A percentile compares a stretch with the other conserved stretches of the same genome.
Evolutionary conservation across 2,797 vertebrate species (phyloP).

Genomic region (Diglossa cyanea): DNA sequence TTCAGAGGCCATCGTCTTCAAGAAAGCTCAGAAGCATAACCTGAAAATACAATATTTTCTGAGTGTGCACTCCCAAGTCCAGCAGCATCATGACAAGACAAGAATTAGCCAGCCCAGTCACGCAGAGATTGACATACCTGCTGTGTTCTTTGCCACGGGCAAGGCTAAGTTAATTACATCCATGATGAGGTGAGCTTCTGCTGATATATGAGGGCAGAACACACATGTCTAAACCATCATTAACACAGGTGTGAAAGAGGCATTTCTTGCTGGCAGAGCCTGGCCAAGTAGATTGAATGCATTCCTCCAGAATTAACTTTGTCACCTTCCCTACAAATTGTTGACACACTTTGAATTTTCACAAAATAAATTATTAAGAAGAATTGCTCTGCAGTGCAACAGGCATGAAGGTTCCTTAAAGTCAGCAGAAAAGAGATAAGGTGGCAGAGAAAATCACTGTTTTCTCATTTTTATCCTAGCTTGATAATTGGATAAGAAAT

Average conservation of each 20-base stretch:
- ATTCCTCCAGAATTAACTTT: conserved; percentile 17
- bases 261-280: not conserved
- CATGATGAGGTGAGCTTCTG: not conserved
- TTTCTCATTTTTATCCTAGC: not conserved
- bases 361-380: not conserved
- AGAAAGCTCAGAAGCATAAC: not conserved
- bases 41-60: not conserved
- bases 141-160: not conserved
- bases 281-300: not conserved
- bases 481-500: not conserved
- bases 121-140: not conserved
- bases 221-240: not conserved
- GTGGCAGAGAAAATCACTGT: not conserved
- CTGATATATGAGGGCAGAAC: not conserved
- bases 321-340: not conserved
- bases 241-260: not conserved
- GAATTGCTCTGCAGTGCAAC: not conserved
- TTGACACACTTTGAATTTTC: conserved; percentile 8
- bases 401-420: not conserved
- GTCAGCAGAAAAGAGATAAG: not conserved
- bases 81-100: not conserved
- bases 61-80: not conserved
- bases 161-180: not conserved
- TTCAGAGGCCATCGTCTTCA: not conserved
- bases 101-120: not conserved